phyloP scores from a whole-genome alignment of 2,888 invertebrate species.

The Andrena praecox region DNA sequence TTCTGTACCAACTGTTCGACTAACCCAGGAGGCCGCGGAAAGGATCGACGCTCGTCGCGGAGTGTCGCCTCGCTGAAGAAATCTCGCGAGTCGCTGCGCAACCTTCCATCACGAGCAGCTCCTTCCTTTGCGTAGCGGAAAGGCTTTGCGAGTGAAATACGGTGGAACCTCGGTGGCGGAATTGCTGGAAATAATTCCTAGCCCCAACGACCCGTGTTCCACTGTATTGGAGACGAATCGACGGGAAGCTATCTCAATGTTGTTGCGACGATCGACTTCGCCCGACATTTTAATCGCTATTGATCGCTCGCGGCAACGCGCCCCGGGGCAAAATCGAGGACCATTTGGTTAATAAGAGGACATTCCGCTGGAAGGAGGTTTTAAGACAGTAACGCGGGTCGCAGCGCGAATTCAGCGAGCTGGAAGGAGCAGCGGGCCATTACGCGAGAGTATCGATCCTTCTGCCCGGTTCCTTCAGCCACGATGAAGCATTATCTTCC shows the following conservation, averaged over 20 bases:
- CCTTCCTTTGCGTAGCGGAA: too few species aligned
- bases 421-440: constrained; percentile 10
- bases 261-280: too few species aligned
- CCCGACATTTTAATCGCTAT: background rate
- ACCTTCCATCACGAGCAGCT: too few species aligned
- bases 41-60: constrained; percentile 46
- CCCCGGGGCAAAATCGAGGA: background rate
- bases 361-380: background rate
- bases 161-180: too few species aligned
- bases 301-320: background rate
- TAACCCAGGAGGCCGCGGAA: constrained; percentile 27
- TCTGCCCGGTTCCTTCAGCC: constrained; percentile 29
- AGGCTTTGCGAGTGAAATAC: too few species aligned
- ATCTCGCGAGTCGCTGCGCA: too few species aligned
- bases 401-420: constrained; percentile 2
- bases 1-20: constrained; percentile 37
- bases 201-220: too few species aligned
- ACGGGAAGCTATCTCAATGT: too few species aligned
- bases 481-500: constrained; percentile 66
- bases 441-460: constrained; percentile 48
- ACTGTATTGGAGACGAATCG: too few species aligned
- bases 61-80: constrained; percentile 22
- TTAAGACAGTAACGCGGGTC: background rate
- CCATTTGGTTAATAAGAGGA: background rate
- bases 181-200: too few species aligned